Conservation (phyloP, 2,113 vertebrate genomes). For the Plotosus lineatus region DNA sequence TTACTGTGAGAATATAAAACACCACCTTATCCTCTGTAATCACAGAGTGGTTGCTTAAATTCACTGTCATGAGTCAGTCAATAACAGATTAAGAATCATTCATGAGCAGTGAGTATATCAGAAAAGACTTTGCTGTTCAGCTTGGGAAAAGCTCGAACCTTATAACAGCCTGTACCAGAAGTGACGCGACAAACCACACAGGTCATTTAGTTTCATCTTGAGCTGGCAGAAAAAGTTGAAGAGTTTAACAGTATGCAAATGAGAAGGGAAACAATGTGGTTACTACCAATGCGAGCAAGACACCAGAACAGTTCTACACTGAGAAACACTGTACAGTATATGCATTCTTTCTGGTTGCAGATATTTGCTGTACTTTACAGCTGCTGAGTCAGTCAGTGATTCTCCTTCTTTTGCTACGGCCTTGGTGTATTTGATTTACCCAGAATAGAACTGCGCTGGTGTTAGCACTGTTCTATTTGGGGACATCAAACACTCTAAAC, state of each 20-base stretch:
- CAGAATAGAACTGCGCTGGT: background rate
- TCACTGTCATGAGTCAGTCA: too few species aligned
- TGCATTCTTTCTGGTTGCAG: background rate
- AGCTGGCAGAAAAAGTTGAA: background rate
- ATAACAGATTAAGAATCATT: background rate
- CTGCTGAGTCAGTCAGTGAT: slow-evolving; percentile 12
- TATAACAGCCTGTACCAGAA: background rate
- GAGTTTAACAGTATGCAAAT: slow-evolving; percentile 14
- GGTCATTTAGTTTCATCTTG: background rate
- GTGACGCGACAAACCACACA: background rate
- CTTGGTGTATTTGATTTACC: slow-evolving; percentile 10
- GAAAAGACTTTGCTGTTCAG: background rate
- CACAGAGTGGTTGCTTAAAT: too few species aligned
- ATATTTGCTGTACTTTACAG: slow-evolving; percentile 4
- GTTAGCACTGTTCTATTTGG: background rate
- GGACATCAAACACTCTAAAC: background rate
- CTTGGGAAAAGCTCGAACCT: background rate
- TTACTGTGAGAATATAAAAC: too few species aligned
- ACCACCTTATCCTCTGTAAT: background rate
- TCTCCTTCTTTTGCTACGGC: background rate
- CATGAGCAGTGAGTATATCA: background rate
- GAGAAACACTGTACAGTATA: background rate
- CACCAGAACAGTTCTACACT: background rate
- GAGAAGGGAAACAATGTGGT: background rate
- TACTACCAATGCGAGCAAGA: background rate